Conservation (phyloP, 1,140 invertebrate genomes). For the Sipha flava region DNA sequence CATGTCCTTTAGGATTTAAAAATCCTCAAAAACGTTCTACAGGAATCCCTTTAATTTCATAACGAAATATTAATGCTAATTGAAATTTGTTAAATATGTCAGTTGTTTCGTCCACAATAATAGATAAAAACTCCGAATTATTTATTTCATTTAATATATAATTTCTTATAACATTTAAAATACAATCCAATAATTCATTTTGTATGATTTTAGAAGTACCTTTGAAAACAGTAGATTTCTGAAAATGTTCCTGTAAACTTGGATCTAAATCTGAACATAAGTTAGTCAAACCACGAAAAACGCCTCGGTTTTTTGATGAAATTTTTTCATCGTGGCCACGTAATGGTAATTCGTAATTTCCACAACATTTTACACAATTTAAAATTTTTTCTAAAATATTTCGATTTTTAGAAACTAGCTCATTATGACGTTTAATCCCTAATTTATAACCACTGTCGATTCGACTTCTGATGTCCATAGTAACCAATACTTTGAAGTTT, state of each 20-base stretch:
- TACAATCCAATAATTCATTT: conserved; percentile 16
- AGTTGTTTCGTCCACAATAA: conserved; percentile 41
- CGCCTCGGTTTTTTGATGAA: conserved; percentile 33
- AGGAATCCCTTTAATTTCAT: conserved; percentile 1
- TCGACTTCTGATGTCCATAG: background rate
- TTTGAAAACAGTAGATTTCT: conserved; percentile 26
- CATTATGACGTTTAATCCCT: background rate
- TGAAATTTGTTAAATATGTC: conserved; percentile 39
- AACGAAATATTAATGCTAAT: conserved; percentile 20
- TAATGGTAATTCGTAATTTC: conserved; percentile 39
- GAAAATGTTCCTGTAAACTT: conserved; percentile 39
- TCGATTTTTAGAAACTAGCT: background rate
- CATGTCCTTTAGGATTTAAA: background rate
- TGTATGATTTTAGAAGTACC: background rate
- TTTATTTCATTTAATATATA: too few species aligned
- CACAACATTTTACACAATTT: conserved; percentile 37
- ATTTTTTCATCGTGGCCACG: conserved; percentile 39
- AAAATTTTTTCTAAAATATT: background rate
- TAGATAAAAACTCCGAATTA: background rate
- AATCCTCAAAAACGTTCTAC: conserved; percentile 23
- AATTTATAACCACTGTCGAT: background rate
- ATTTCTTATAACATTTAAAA: background rate
- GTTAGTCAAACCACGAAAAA: conserved; percentile 34
- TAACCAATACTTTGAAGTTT: background rate
- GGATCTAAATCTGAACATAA: conserved; percentile 36